Percentiles rank a stretch among this genome's conserved stretches.
Evolutionary conservation across 2,888 invertebrate genomes (phyloP).

Genomic region (Ectemnius cavifrons): DNA sequence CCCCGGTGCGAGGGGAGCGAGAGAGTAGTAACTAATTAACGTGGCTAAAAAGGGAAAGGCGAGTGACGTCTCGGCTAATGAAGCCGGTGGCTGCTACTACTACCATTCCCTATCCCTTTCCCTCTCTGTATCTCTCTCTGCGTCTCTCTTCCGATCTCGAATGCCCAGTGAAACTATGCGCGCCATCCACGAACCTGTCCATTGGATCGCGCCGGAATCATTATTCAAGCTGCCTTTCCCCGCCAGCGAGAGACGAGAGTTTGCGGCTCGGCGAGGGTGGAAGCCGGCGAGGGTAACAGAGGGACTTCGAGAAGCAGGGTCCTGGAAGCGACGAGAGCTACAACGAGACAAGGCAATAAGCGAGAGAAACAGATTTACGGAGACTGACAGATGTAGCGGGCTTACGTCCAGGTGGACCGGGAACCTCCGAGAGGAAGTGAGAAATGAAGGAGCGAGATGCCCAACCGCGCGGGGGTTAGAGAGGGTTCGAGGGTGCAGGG

Average conservation of each 20-base stretch:
- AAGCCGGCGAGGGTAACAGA: background rate
- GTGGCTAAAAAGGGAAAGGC: slow-evolving; percentile 16
- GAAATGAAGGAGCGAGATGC: background rate
- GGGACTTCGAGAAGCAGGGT: background rate
- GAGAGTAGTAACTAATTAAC: slow-evolving; percentile 67
- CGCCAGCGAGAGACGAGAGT: slow-evolving; percentile 16
- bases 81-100: slow-evolving; percentile 56
- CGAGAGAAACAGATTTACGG: slow-evolving; percentile 8
- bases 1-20: slow-evolving; percentile 12
- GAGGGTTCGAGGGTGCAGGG: background rate
- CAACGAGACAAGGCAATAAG: slow-evolving; percentile 2
- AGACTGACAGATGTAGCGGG: background rate
- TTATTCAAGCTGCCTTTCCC: slow-evolving; percentile 59
- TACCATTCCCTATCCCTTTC: slow-evolving; percentile 45
- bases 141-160: slow-evolving; percentile 28
- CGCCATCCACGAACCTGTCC: slow-evolving; percentile 57
- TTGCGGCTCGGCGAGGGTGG: background rate
- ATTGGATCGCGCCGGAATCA: slow-evolving; percentile 55
- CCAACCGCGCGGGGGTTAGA: background rate
- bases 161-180: slow-evolving; percentile 60
- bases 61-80: slow-evolving; percentile 56
- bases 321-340: background rate
- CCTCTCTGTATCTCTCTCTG: no score
- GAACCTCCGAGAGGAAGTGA: slow-evolving; percentile 7
- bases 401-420: background rate